Evolutionary conservation across 2,797 vertebrate genomes (phyloP), one percentile per base, ranked within the genome.

Genomic region (Coranthus polyacanthus): DNA sequence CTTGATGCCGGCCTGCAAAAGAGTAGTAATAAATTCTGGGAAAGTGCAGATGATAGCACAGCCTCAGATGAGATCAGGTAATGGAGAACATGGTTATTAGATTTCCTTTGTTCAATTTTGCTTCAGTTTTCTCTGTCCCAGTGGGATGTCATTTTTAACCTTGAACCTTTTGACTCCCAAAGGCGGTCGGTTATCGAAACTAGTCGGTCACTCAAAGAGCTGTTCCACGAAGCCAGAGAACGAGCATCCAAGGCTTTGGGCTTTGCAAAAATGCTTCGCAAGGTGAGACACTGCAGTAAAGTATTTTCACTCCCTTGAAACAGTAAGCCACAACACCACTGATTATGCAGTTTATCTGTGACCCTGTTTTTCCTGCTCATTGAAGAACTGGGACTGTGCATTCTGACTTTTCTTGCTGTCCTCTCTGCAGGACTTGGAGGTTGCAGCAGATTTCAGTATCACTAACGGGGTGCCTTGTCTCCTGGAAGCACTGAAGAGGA

Each of bases 241-340:
- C 92, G 98, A 63, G 98, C 98, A 1, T 99, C 98, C 53, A 99
- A 99, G 89, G 97, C 97, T 2, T 94, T 99, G 67, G 98, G 98
- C 15, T 99, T 99, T 89, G 97, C 98, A 64, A 99, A 99, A 83
- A 99, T 99, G 97, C 90, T 99, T 58, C 96, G 98, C 61, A 99
- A 99, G 95, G 98, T 99, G 87, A 89, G 92, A 47, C 24, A 21
- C 38, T 17, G 24, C 59, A 60, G 24, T 21, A 3, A 50, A 59
- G 24, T 57, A 5, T 21, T 72, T 51, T 58, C 13, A 22, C 12
- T 69, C 32, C 20, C 44, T 54, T 56, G 39, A 71, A 75, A 78
- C 29, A 38, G 34, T 34, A 64, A 79, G 36, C 37, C 65, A 56
- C 55, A 65, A 36, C 61, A 58, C 36, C n/a, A 42, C 22, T 58